phyloP scores from a whole-genome alignment of 2,113 vertebrate species.

The Pyrgilauda ruficollis region DNA sequence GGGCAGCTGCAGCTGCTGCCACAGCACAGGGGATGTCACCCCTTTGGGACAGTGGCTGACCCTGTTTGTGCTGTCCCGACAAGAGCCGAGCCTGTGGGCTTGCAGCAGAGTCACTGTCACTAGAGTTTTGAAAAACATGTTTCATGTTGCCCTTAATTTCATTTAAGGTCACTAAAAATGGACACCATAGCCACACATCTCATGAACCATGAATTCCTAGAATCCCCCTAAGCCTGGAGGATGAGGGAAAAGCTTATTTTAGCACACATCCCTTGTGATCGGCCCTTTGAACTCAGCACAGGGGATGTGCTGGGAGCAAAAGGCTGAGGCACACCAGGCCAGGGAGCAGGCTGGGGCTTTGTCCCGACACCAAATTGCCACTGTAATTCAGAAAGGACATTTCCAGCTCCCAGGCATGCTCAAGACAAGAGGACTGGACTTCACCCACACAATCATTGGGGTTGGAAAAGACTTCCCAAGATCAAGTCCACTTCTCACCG shows the following conservation, averaged over 20 bases:
- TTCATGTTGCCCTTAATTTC: conserved; percentile 33
- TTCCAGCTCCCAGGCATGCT: neutral
- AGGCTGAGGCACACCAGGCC: neutral
- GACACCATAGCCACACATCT: neutral
- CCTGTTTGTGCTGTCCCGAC: neutral
- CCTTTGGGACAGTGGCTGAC: neutral
- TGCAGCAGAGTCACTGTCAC: neutral
- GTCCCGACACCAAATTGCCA: neutral
- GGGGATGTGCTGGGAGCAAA: neutral
- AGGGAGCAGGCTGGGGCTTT: neutral
- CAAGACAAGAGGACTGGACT: neutral
- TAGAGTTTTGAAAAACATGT: neutral
- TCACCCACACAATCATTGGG: neutral
- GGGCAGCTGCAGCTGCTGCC: neutral
- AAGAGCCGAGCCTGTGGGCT: neutral
- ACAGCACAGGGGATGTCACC: neutral
- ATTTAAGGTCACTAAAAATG: conserved; percentile 48
- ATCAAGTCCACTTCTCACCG: neutral
- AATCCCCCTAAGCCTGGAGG: conserved; percentile 30
- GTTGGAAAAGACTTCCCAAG: neutral
- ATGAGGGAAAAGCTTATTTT: conserved; percentile 48
- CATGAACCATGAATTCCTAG: conserved; percentile 35
- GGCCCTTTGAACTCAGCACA: conserved; percentile 5
- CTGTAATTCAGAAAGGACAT: neutral
- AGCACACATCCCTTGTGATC: conserved; percentile 1